These are phyloP conservation scores for Lymantria dispar DNA, from an alignment of 2,888 invertebrate genomes.

Conservation along the genomic window DNA sequence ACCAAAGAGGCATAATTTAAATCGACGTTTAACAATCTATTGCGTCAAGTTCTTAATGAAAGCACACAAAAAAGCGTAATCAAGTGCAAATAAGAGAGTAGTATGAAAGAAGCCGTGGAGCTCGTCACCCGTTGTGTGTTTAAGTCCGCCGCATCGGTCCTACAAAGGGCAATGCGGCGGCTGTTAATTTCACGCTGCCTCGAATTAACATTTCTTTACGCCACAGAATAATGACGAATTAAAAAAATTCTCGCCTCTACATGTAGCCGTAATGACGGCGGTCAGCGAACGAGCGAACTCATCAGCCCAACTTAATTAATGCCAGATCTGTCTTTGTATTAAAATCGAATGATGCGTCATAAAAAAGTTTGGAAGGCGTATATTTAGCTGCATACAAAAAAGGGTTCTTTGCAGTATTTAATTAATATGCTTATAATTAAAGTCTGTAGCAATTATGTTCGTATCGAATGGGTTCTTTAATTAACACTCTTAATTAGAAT, in stretches of 20 bases:
- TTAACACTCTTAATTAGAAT: background rate
- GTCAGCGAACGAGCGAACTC: conserved; percentile 63
- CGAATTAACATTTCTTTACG: conserved; percentile 84
- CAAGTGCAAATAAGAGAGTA: conserved; percentile 76
- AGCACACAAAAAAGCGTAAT: conserved; percentile 72
- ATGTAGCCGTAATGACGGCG: conserved; percentile 75
- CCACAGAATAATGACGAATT: conserved; percentile 82
- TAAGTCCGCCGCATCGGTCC: conserved; percentile 74
- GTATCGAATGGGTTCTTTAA: background rate
- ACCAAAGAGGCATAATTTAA: conserved; percentile 46
- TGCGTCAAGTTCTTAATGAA: conserved; percentile 68
- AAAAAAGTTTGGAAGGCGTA: conserved; percentile 43
- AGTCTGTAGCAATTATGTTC: background rate
- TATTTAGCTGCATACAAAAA: conserved; percentile 23
- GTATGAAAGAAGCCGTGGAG: conserved; percentile 68
- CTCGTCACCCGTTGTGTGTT: conserved; percentile 82
- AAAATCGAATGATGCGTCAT: conserved; percentile 59
- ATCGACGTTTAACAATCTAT: conserved; percentile 72
- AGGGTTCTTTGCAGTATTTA: conserved; percentile 35
- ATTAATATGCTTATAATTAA: conserved; percentile 17
- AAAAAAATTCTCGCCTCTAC: conserved; percentile 78
- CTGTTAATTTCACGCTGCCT: conserved; percentile 83
- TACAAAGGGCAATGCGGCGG: conserved; percentile 77
- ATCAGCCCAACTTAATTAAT: conserved; percentile 80
- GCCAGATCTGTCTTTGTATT: conserved; percentile 81